Percentiles rank a stretch among this genome's conserved stretches.
Evolutionary conservation across 2,888 invertebrate genomes (phyloP).

Genomic region (Leptothorax acervorum): DNA sequence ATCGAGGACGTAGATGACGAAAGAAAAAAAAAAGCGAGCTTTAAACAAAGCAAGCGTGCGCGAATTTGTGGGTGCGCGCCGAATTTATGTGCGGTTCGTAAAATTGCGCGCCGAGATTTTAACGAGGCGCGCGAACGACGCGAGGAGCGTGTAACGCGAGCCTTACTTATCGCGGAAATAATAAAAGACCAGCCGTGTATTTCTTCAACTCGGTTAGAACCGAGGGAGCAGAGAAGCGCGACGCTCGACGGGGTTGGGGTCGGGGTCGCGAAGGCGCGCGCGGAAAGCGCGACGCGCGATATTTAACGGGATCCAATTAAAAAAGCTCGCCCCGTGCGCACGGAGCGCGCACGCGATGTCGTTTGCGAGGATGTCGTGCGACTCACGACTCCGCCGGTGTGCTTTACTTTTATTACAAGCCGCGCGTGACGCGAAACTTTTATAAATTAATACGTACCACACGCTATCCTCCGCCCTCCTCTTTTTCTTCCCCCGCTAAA

Average conservation of each 20-base stretch:
- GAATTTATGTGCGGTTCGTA: slow-evolving; percentile 6
- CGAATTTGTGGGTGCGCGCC: neutral
- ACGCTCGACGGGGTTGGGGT: neutral
- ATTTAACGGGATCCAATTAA: slow-evolving; percentile 64
- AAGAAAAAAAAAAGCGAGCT: neutral
- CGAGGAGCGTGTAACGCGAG: slow-evolving; percentile 17
- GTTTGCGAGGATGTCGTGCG: slow-evolving; percentile 23
- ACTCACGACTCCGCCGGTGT: neutral
- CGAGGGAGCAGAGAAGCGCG: too few relatives aligned
- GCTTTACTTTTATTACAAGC: slow-evolving; percentile 50
- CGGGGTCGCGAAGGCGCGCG: neutral
- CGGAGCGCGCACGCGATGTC: neutral
- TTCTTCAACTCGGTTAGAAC: neutral
- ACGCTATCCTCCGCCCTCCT: neutral
- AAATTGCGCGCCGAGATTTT: neutral
- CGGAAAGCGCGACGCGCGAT: neutral
- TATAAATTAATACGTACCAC: slow-evolving; percentile 30
- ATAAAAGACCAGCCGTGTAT: slow-evolving; percentile 13
- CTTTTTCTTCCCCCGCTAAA: neutral
- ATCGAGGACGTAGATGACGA: neutral
- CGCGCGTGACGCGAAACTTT: slow-evolving; percentile 24
- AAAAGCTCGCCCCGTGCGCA: slow-evolving; percentile 37
- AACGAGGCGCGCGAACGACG: neutral
- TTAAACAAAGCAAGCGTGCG: neutral
- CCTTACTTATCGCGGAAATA: slow-evolving; percentile 18